Evolutionary conservation across 2,113 vertebrate genomes (phyloP), one percentile per base, ranked within the genome.

Genomic region (Zeus faber): DNA sequence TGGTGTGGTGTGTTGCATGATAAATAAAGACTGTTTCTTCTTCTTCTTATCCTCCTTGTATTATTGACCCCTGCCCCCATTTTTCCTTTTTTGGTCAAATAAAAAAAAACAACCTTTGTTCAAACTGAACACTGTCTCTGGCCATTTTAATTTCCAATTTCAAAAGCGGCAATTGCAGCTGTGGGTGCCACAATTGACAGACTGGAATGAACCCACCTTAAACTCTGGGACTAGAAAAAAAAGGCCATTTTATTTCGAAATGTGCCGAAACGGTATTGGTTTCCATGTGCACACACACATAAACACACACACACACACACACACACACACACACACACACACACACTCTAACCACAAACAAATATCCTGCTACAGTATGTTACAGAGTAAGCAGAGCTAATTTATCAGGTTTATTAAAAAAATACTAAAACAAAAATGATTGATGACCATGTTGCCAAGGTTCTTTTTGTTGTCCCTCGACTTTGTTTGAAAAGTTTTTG

Each of bases 221-320:
- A 62, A 64, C 37, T 46, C 43, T 49, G 27, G 60, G 55, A 37
- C 46, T 65, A 78, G 56, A 80, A 77, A 80, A 77, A 33, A 77
- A 73, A 37, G 7, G 44, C 50, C 17, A 58, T 69, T 79, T 75
- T 67, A 80, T 74, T 76, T 46, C 39, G 35, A 63, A 60, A 64
- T 60, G 60, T 69, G 57, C 63, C 72, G 58, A 62, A 49, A 60
- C 41, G 57, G 40, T 62, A 49, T 62, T 58, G 56, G 52, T 54
- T 67, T 49, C 11, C 58, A 64, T 24, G 13, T 20, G 20, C 21
- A 45, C 20, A 45, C 9, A 6, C 5, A 23, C 21, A 46, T 9
- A 46, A 20, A 45, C 41, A 23, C 18, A 41, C 1, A 43, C 16
- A 46, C 20, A 46, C 21, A 41, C 16, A 8, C 8, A 45, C 20